A percentile compares a stretch with the other conserved stretches of the same genome.
Evolutionary conservation across 2,888 invertebrate genomes (phyloP).

Genomic region (Phaonia tiefii): DNA sequence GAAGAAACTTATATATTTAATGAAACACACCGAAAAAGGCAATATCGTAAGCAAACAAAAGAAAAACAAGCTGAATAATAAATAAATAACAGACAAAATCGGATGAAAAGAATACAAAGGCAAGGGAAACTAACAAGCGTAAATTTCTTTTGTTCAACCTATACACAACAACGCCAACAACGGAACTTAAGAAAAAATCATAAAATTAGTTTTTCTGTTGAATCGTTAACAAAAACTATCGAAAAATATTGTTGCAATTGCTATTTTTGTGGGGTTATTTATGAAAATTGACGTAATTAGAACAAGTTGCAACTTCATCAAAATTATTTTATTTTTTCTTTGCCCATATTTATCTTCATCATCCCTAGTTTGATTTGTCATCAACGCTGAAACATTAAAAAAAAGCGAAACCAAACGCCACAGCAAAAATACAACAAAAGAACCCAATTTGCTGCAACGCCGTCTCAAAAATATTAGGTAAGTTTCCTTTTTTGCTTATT

Average conservation of each 20-base stretch:
- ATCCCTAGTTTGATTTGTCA: constrained; percentile 44
- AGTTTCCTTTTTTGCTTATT: constrained; percentile 33
- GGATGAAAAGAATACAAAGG: neutral
- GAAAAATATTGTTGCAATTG: neutral
- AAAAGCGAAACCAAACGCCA: neutral
- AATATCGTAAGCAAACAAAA: neutral
- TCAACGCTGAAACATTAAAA: neutral
- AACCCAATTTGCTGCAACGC: constrained; percentile 31
- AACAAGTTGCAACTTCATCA: neutral
- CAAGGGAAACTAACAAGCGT: neutral
- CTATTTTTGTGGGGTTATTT: too few species aligned
- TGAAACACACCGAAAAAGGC: constrained; percentile 2
- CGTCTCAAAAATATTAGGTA: constrained; percentile 55
- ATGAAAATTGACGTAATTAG: constrained; percentile 19
- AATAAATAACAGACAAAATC: neutral
- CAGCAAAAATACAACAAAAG: constrained; percentile 13
- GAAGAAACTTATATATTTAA: neutral
- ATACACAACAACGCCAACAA: constrained; percentile 16
- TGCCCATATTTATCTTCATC: constrained; percentile 33
- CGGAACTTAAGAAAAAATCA: constrained; percentile 5
- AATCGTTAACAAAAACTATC: neutral
- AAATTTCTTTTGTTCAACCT: constrained; percentile 28
- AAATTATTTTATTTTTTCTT: neutral
- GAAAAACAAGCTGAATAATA: neutral
- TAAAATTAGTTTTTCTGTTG: constrained; percentile 2